phyloP scores from a whole-genome alignment of 2,888 invertebrate species.

The Autographa pulchrina region DNA sequence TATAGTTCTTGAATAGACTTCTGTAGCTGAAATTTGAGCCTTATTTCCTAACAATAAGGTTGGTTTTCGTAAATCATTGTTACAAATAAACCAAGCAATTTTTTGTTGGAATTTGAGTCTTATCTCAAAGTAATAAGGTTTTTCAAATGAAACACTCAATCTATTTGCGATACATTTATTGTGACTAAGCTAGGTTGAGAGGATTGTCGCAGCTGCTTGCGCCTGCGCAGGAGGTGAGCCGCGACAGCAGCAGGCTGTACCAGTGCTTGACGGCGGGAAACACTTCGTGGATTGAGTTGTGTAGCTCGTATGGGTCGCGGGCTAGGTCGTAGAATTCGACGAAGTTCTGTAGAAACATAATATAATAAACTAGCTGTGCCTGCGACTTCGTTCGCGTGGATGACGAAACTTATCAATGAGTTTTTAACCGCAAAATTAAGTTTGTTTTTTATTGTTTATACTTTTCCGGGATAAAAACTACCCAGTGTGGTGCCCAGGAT shows the following conservation, averaged over 20 bases:
- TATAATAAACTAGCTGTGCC: too few species aligned
- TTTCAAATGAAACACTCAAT: neutral
- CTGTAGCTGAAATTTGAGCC: constrained; percentile 80
- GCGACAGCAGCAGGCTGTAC: constrained; percentile 84
- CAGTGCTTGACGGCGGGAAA: constrained; percentile 88
- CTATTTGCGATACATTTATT: neutral
- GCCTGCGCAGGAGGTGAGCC: constrained; percentile 87
- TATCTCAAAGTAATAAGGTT: too few species aligned
- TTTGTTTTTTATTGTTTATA: too few species aligned
- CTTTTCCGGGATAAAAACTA: too few species aligned
- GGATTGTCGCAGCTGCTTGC: constrained; percentile 69
- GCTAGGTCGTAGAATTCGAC: constrained; percentile 93
- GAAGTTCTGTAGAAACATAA: constrained; percentile 90
- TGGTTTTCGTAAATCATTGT: neutral
- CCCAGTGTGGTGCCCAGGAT: too few species aligned
- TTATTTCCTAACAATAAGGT: too few species aligned
- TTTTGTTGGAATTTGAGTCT: neutral
- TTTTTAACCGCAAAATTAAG: too few species aligned
- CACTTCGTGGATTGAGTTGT: constrained; percentile 89
- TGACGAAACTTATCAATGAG: too few species aligned
- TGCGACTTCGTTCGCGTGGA: too few species aligned
- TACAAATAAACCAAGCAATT: neutral
- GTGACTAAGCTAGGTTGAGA: constrained; percentile 18
- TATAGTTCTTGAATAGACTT: constrained; percentile 89
- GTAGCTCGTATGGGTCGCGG: constrained; percentile 92